Base-by-base conservation (phyloP, 1,140 invertebrate genomes). In the Heliothis virescens region DNA sequence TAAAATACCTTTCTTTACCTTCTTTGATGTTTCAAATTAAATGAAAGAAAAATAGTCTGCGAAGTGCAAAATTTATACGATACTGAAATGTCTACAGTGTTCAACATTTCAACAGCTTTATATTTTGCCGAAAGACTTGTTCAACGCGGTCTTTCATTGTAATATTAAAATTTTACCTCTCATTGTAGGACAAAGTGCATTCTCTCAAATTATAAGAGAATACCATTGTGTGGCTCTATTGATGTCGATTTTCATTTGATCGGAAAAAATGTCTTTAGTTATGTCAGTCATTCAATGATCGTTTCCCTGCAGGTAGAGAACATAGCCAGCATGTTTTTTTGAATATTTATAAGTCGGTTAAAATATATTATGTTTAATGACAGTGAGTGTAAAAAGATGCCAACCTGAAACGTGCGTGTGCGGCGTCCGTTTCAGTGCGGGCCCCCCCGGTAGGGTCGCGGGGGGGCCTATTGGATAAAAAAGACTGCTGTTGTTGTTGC, bases 381-480 rank as follows among this genome's bases (percentile, higher is more conserved):
- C 2, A 34, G 29, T 34, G 4, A n/a, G 16, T 16, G 55, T 57
- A 57, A 4, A 0, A 16, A 26, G 26, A 2, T 86, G 93, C 92
- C 91, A 86, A 94, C 92, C 91, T 87, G 87, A 95, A 96, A 86
- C 95, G 93, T 71, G 94, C 94, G 80, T 96, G 95, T 50, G 91
- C 91, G 7, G 95, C 94, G 86, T 96, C 96, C 72, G 95, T 95
- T 62, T 95, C 95, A 88, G 95, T 92, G 10, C 84, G 94, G 89
- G 94, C 94, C 94, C 94, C 93, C 94, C 92, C 94, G 90, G 81
- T 90, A 60, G 92, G 91, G 91, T 94, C 92, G 85, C 93, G 93
- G 91, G 94, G 92, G 92, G 94, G 94, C 94, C 92, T 95, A 95
- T 93, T 95, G 94, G 94, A 95, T 94, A 95, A 95, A 95, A 95